These are phyloP conservation scores for Nerophis ophidion DNA, from an alignment of 2,113 vertebrate species.

Conservation along the genomic window DNA sequence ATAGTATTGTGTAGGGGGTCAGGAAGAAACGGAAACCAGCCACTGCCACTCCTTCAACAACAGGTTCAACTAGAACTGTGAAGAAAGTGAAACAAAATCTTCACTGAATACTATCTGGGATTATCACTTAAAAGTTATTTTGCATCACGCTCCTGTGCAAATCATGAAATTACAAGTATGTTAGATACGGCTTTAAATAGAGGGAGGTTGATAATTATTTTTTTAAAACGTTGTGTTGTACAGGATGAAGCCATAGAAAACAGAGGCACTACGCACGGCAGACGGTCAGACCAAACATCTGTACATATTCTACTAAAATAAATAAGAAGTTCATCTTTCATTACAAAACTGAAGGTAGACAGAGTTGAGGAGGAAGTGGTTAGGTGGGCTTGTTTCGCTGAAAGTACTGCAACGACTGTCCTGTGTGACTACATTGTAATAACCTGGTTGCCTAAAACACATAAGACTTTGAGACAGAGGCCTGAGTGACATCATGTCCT, in stretches of 20 bases:
- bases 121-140: conserved; percentile 4
- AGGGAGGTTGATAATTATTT: conserved; percentile 7
- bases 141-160: conserved; percentile 20
- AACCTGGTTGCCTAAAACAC: conserved; percentile 24
- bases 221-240: conserved; percentile 7
- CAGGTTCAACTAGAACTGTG: conserved; percentile 36
- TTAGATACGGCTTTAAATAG: neutral
- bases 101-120: conserved; percentile 8
- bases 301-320: neutral
- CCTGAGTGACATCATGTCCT: conserved; percentile 56
- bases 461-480: conserved; percentile 7
- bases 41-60: conserved; percentile 48
- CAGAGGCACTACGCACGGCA: conserved; percentile 17
- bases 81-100: conserved; percentile 15
- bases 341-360: neutral
- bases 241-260: conserved; percentile 5
- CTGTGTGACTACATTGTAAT: conserved; percentile 5
- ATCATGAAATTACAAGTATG: neutral
- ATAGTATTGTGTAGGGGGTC: conserved; percentile 53
- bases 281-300: conserved; percentile 5
- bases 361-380: neutral
- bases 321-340: neutral
- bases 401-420: neutral
- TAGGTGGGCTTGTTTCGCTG: neutral
- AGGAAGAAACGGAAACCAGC: conserved; percentile 54